phyloP scores from a whole-genome alignment of 1,140 invertebrate genomes.

The Cyclina sinensis region DNA sequence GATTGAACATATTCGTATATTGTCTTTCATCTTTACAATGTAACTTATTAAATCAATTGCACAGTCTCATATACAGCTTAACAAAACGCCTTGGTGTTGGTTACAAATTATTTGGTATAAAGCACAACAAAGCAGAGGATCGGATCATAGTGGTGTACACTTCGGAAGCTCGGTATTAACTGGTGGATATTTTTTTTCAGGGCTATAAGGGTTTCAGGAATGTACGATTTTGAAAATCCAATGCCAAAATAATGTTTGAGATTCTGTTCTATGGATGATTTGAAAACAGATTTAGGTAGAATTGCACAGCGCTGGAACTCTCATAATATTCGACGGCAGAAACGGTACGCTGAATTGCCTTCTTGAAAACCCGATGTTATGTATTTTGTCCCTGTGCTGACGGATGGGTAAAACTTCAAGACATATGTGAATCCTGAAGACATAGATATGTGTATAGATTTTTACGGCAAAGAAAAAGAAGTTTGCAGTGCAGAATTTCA shows the following conservation, averaged over 20 bases:
- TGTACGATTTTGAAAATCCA: conserved; percentile 34
- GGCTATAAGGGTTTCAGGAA: conserved; percentile 41
- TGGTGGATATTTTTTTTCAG: conserved; percentile 67
- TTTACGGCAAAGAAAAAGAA: too few species aligned
- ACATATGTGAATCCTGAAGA: conserved; percentile 39
- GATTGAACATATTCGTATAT: too few species aligned
- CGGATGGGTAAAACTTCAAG: conserved; percentile 12
- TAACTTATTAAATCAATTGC: too few species aligned
- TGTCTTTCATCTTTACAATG: too few species aligned
- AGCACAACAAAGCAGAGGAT: conserved; percentile 66
- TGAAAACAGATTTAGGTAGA: conserved; percentile 37
- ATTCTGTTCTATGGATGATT: conserved; percentile 56
- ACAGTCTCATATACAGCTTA: conserved; percentile 13
- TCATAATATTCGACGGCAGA: conserved; percentile 22
- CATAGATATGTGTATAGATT: too few species aligned
- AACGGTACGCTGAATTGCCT: conserved; percentile 38
- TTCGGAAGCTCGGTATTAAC: conserved; percentile 41
- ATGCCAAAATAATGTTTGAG: conserved; percentile 34
- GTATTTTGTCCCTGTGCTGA: conserved; percentile 44
- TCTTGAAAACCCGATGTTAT: conserved; percentile 49
- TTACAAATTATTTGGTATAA: conserved; percentile 45
- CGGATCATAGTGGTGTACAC: conserved; percentile 62
- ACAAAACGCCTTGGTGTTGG: conserved; percentile 26
- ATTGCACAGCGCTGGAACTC: conserved; percentile 56
- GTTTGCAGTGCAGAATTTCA: too few species aligned